Conservation (phyloP, 1,140 invertebrate species). For the Drosophila ananassae region DNA sequence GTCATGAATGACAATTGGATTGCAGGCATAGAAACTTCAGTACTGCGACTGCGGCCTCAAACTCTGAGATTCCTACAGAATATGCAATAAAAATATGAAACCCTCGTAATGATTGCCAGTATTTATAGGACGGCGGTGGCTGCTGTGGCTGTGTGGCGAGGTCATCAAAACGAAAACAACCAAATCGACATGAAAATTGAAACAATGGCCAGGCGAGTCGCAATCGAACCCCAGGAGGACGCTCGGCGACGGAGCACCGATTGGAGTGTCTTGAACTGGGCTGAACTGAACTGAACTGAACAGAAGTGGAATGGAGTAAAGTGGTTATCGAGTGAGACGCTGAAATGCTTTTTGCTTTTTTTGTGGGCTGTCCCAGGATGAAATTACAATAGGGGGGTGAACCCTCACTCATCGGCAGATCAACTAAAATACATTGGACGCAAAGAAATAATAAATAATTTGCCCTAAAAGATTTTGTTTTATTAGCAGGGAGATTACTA, state of each 20-base stretch:
- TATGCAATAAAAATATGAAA: conserved; percentile 79
- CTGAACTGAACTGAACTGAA: conserved; percentile 47
- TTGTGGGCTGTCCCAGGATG: conserved; percentile 33
- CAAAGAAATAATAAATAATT: too few relatives aligned
- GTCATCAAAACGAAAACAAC: conserved; percentile 77
- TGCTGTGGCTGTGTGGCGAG: conserved; percentile 21
- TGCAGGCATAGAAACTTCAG: conserved; percentile 23
- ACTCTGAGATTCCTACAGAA: conserved; percentile 57
- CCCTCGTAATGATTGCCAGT: conserved; percentile 57
- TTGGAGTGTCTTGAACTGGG: conserved; percentile 17
- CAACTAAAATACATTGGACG: too few relatives aligned
- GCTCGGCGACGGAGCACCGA: not conserved
- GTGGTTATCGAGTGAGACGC: conserved; percentile 67
- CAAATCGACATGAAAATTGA: conserved; percentile 72
- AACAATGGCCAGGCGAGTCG: conserved; percentile 67
- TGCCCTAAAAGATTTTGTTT: too few relatives aligned
- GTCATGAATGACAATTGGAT: conserved; percentile 80
- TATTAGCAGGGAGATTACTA: too few relatives aligned
- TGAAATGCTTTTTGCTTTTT: conserved; percentile 73
- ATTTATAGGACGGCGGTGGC: conserved; percentile 60
- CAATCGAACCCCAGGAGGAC: conserved; percentile 33
- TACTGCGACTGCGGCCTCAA: conserved; percentile 8
- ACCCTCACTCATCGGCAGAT: not conserved
- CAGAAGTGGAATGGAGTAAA: conserved; percentile 25
- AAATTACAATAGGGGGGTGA: not conserved